Conservation (phyloP, 2,113 vertebrate species). For the Fulmarus glacialis region DNA sequence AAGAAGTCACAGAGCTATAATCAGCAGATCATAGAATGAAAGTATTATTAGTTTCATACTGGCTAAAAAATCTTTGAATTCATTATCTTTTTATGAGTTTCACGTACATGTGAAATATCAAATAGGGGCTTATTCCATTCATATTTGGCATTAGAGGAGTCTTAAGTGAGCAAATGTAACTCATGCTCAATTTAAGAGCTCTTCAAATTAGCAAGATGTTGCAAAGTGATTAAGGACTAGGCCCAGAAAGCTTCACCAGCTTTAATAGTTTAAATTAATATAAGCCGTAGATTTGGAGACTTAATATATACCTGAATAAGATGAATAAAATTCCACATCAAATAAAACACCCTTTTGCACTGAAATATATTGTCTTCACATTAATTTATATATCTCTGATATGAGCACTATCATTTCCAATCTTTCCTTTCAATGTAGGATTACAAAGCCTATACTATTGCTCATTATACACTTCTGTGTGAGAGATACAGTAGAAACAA, state of each 20-base stretch:
- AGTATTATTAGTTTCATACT: constrained; percentile 1
- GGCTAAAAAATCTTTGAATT: background rate
- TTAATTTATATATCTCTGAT: background rate
- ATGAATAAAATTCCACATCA: background rate
- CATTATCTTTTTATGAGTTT: constrained; percentile 20
- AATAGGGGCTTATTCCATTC: background rate
- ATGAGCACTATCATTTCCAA: background rate
- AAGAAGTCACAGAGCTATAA: background rate
- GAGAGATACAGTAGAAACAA: background rate
- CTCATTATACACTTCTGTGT: background rate
- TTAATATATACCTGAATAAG: background rate
- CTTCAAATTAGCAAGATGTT: background rate
- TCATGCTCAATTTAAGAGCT: background rate
- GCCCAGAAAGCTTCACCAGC: background rate
- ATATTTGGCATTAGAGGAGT: background rate
- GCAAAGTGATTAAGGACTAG: background rate
- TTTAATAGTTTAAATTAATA: background rate
- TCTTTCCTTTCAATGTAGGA: background rate
- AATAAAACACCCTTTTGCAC: background rate
- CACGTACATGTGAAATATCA: background rate
- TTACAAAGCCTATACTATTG: background rate
- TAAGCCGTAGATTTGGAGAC: background rate
- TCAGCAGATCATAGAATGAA: constrained; percentile 17
- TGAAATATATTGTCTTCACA: background rate
- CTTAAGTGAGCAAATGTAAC: background rate